Base-by-base conservation (phyloP, 2,113 vertebrate species). In the Zosterops pallidus region DNA sequence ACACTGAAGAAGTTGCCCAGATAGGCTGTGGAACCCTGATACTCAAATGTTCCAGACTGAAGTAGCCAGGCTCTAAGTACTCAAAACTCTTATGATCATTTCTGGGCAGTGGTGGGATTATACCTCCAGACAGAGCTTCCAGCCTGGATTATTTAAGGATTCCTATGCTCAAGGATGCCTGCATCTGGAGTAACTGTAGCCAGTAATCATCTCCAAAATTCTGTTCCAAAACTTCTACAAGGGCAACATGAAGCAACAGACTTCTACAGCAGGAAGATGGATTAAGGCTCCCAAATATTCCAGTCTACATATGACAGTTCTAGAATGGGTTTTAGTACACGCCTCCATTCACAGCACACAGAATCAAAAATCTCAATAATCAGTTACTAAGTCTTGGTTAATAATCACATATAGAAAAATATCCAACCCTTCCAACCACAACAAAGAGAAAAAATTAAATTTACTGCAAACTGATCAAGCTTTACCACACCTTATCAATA, bases 351-450 rank as follows among this genome's bases (percentile, higher is more conserved):
- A 31, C 7, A 52, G 16, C 12, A 63, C 25, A 35, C 18, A 82
- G 33, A 42, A 0, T 1, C 28, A 35, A 56, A 72, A 21, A 25
- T 10, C 9, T 64, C 64, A 65, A 41, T 29, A 46, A 37, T 8
- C 68, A 60, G 14, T 44, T 26, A 50, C 44, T 24, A 56, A 33
- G 14, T 83, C 15, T 74, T 37, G 22, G 19, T 37, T 52, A 42
- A 65, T 26, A 23, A 53, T 41, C 29, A 25, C 4, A 14, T 25
- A 12, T 0, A 5, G 24, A 15, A 41, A 49, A 35, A 52, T 4
- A 16, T 2, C 2, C n/a, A 7, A 18, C 2, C 15, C 6, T 28
- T 11, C 1, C 25, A 41, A 16, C 6, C 6, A 23, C 5, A 71
- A 44, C 25, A 67, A 63, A 33, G 4, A 4, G 19, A 44, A 62